Evolutionary conservation across 2,113 vertebrate species (phyloP).

Genomic region (Salvelinus namaycush): DNA sequence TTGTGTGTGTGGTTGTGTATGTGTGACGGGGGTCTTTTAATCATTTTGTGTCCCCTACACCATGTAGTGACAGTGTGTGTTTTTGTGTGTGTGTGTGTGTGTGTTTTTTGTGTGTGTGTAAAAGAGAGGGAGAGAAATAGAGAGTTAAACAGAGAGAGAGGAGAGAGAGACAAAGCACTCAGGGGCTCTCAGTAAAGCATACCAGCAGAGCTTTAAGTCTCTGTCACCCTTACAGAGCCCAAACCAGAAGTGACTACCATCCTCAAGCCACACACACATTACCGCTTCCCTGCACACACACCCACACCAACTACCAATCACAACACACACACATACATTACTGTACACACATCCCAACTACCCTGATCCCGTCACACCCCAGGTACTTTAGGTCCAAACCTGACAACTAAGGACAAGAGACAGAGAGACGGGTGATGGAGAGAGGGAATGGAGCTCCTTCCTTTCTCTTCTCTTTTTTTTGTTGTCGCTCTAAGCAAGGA

Average conservation of each 20-base stretch:
- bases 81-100: constrained; percentile 18
- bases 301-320: neutral
- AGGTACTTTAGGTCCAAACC: constrained; percentile 64
- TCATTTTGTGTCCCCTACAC: too few species aligned
- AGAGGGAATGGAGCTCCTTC: constrained; percentile 62
- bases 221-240: constrained; percentile 64
- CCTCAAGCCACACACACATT: constrained; percentile 43
- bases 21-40: neutral
- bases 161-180: constrained; percentile 44
- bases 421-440: constrained; percentile 55
- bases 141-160: neutral
- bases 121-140: too few species aligned
- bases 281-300: constrained; percentile 2
- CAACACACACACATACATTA: constrained; percentile 5
- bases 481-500: constrained; percentile 62
- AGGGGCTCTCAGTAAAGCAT: constrained; percentile 58
- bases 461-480: constrained; percentile 49
- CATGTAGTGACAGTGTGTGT: constrained; percentile 24
- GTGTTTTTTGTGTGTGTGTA: neutral
- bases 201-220: constrained; percentile 63
- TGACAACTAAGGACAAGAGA: constrained; percentile 64
- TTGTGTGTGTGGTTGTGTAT: constrained; percentile 13
- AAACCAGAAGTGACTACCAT: constrained; percentile 70
- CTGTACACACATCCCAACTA: constrained; percentile 32
- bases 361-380: constrained; percentile 66